Evolutionary conservation across 1,140 invertebrate genomes (phyloP).

Genomic region (Eriosoma lanigerum): DNA sequence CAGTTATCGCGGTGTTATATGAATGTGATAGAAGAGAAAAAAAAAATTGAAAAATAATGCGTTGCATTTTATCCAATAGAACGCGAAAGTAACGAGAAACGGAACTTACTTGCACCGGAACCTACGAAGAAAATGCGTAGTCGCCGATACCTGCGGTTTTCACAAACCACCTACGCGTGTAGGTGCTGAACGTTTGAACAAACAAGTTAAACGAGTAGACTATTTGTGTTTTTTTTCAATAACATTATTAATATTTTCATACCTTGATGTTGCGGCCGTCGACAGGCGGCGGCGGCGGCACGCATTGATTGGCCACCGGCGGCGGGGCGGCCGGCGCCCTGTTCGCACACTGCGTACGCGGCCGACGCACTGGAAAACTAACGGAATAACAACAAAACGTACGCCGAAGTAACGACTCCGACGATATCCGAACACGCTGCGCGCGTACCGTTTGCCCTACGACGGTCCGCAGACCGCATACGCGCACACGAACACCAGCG

Average conservation of each 20-base stretch:
- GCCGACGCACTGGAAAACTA: slow-evolving; percentile 12
- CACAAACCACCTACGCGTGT: too few species aligned
- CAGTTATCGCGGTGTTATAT: neutral
- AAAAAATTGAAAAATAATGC: too few species aligned
- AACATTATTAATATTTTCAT: neutral
- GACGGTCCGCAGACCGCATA: slow-evolving; percentile 7
- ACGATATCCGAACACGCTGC: neutral
- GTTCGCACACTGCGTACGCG: neutral
- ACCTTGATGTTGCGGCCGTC: slow-evolving; percentile 32
- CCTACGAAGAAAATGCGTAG: neutral
- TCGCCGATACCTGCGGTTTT: too few species aligned
- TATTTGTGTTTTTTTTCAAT: too few species aligned
- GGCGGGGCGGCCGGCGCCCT: slow-evolving; percentile 41
- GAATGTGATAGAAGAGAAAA: too few species aligned
- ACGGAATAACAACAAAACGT: neutral
- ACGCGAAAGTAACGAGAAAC: too few species aligned
- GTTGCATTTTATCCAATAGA: too few species aligned
- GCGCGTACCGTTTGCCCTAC: neutral
- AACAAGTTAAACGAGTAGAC: too few species aligned
- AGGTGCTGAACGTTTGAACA: too few species aligned
- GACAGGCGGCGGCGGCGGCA: slow-evolving; percentile 23
- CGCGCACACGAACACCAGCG: slow-evolving; percentile 8
- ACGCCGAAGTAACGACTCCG: neutral
- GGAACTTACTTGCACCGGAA: too few species aligned
- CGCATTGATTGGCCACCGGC: slow-evolving; percentile 49